A percentile compares a stretch with the other conserved stretches of the same genome.
Conservation (phyloP, 2,113 vertebrate species). For the human region DNA sequence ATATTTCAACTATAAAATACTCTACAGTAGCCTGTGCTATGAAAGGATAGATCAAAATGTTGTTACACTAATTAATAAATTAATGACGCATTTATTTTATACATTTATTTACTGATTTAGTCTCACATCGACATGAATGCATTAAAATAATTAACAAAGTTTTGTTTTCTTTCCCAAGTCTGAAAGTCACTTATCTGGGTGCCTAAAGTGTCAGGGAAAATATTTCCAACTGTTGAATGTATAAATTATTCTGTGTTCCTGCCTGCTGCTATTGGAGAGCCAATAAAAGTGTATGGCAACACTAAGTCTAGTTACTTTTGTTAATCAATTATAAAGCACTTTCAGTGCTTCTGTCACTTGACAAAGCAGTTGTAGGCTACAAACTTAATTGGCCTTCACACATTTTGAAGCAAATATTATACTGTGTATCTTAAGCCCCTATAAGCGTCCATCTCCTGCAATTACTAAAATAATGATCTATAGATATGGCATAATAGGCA, state of each 20-base stretch:
- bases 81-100: background rate
- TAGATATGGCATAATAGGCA: background rate
- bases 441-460: background rate
- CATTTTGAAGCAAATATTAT: slow-evolving; percentile 18
- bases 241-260: background rate
- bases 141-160: background rate
- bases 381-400: background rate
- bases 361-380: background rate
- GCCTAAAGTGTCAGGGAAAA: background rate
- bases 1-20: background rate
- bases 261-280: background rate
- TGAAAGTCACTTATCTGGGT: background rate
- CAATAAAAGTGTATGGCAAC: background rate
- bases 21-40: background rate
- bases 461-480: background rate
- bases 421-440: background rate
- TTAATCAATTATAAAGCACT: background rate
- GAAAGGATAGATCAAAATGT: background rate
- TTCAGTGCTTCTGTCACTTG: slow-evolving; percentile 9
- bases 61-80: background rate
- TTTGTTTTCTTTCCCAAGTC: background rate
- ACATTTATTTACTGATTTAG: background rate
- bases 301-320: background rate
- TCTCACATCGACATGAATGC: background rate
- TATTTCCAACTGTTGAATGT: background rate